Evolutionary conservation across 2,888 invertebrate genomes (phyloP).

Genomic region (Drosophila planitibia): DNA sequence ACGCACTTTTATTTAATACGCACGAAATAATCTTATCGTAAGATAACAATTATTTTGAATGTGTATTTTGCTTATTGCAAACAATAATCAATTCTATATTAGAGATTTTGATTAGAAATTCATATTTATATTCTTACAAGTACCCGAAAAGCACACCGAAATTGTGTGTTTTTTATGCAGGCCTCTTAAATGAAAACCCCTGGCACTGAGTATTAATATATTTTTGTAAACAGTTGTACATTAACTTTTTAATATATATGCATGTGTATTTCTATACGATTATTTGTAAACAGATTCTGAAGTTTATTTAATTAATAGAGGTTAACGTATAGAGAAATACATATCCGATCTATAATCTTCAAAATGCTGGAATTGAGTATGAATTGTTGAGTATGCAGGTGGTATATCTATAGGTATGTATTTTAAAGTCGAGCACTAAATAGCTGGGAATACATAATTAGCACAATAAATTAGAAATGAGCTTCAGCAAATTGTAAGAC

Average conservation of each 20-base stretch:
- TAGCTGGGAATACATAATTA: conserved; percentile 28
- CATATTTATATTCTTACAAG: neutral
- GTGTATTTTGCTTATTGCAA: conserved; percentile 19
- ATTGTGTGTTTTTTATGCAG: neutral
- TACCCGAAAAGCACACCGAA: conserved; percentile 10
- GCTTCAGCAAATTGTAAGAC: conserved; percentile 70
- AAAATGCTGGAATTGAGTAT: conserved; percentile 7
- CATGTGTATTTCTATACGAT: conserved; percentile 24
- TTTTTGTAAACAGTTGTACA: conserved; percentile 10
- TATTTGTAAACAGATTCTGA: conserved; percentile 24
- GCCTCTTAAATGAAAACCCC: conserved; percentile 7
- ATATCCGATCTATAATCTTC: conserved; percentile 2
- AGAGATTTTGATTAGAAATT: conserved; percentile 14
- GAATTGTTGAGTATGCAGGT: conserved; percentile 12
- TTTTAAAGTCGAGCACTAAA: conserved; percentile 27
- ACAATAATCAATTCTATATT: conserved; percentile 17
- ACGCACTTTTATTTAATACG: conserved; percentile 26
- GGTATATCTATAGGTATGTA: conserved; percentile 16
- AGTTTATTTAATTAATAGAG: conserved; percentile 16
- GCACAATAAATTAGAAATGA: conserved; percentile 52
- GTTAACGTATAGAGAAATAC: conserved; percentile 9
- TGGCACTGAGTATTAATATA: conserved; percentile 18
- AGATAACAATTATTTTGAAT: conserved; percentile 25
- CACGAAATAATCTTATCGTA: conserved; percentile 25
- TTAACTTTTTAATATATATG: conserved; percentile 25